phyloP scores from a whole-genome alignment of 30 jellyfish, hydroid and myxozoan genomes.

The Cassiopea xamachana region DNA sequence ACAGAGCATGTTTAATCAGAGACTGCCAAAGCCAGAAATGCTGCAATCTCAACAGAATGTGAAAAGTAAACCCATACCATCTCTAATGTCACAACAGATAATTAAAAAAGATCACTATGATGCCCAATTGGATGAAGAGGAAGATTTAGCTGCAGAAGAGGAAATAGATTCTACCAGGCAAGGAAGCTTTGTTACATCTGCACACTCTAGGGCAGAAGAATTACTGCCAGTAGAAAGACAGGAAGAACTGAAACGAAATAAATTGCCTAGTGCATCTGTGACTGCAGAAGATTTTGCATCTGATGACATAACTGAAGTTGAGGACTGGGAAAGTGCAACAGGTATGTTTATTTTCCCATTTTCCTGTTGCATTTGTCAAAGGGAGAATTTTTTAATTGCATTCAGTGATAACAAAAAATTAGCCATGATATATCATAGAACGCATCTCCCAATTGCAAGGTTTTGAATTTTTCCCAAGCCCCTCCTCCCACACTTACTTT shows the following conservation, averaged over 20 bases:
- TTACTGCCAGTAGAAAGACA: neutral
- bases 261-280: neutral
- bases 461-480: too few species aligned
- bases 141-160: neutral
- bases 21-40: neutral
- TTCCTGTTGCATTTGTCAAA: neutral
- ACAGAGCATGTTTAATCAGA: too few species aligned
- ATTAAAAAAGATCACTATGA: constrained; percentile 38
- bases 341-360: neutral
- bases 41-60: neutral
- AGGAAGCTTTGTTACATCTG: neutral
- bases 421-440: too few species aligned
- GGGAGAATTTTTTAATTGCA: too few species aligned
- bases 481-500: too few species aligned
- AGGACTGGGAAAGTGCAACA: constrained; percentile 28
- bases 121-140: neutral
- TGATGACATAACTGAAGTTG: constrained; percentile 23
- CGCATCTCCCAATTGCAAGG: too few species aligned
- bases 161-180: neutral
- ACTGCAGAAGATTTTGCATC: constrained; percentile 15
- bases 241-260: neutral
- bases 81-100: constrained; percentile 57
- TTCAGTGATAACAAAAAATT: too few species aligned
- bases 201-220: neutral
- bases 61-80: constrained; percentile 26